Percentiles rank a stretch among this genome's conserved stretches.
Evolutionary conservation across 2,888 invertebrate genomes (phyloP).

Genomic region (Macaria notata): DNA sequence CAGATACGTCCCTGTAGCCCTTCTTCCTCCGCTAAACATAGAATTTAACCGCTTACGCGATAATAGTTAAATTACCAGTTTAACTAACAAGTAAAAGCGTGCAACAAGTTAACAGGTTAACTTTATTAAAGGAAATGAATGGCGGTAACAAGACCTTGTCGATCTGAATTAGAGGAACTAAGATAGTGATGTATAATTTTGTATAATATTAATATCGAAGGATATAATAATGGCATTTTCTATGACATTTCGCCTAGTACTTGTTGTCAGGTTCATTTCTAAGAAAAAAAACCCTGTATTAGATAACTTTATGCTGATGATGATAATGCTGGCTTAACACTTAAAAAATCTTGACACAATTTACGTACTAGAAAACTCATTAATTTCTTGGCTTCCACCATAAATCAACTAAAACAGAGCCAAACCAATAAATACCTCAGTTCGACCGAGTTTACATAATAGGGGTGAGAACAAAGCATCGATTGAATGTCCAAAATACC

Average conservation of each 20-base stretch:
- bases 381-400: too few species aligned
- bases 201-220: conserved; percentile 3
- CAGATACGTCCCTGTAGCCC: neutral
- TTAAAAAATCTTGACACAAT: too few species aligned
- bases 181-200: conserved; percentile 2
- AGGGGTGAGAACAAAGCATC: conserved; percentile 47
- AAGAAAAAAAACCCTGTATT: too few species aligned
- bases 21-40: conserved; percentile 32
- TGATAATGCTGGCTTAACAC: too few species aligned
- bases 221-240: neutral
- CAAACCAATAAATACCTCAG: neutral
- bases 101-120: conserved; percentile 29
- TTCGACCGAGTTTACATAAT: conserved; percentile 5
- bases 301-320: too few species aligned
- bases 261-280: too few species aligned
- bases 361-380: too few species aligned
- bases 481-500: conserved; percentile 36
- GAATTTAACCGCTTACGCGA: conserved; percentile 51
- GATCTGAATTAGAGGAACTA: conserved; percentile 6
- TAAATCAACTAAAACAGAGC: too few species aligned
- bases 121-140: conserved; percentile 36
- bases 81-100: conserved; percentile 34
- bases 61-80: conserved; percentile 57
- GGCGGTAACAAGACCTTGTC: conserved; percentile 14
- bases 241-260: too few species aligned